Base-by-base conservation (phyloP, 1,140 invertebrate species). In the Dufourea novaeangliae region DNA sequence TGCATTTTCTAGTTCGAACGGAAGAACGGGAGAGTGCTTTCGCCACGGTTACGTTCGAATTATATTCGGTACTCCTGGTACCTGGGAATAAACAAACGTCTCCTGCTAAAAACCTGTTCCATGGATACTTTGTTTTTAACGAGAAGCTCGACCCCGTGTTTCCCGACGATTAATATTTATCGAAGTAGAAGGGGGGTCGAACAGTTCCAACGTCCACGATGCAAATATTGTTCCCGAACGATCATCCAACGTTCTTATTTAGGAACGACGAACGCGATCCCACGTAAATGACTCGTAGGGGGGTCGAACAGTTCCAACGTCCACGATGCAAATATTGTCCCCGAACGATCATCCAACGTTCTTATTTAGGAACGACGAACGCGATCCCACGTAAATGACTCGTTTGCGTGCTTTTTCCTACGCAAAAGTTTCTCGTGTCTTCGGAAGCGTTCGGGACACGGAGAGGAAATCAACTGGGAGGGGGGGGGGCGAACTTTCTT, bases 401-500 rank as follows among this genome's bases (percentile, higher is more conserved):
- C 25, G 4, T 27, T 79, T 37, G 77, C 77, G 77, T 79, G 77
- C 8, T 11, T n/a, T n/a, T n/a, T n/a, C n/a, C 11, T 20, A 54
- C n/a, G 14, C 4, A 54, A 2, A 70, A 62, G 63, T 32, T 34
- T 5, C 12, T 27, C 20, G 57, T 66, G 34, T 67, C 61, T 59
- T 50, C 46, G 25, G 20, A 44, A 22, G 41, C 41, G 71, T 37
- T 66, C 34, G 4, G 2, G 14, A 29, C 56, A 20, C 37, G 14
- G 29, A 8, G 34, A 22, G n/a, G 56, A 1, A 22, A 14, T 11
- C 29, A 25, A 10, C 44, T n/a, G n/a, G n/a, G n/a, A n/a, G n/a
- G n/a, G n/a, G n/a, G n/a, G n/a, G n/a, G 7, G 37, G 5, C 72
- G 2, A 76, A 76, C 66, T 76, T 69, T 50, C 73, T 69, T 69